Conservation (phyloP, 2,888 invertebrate species). For the Busseola fusca region DNA sequence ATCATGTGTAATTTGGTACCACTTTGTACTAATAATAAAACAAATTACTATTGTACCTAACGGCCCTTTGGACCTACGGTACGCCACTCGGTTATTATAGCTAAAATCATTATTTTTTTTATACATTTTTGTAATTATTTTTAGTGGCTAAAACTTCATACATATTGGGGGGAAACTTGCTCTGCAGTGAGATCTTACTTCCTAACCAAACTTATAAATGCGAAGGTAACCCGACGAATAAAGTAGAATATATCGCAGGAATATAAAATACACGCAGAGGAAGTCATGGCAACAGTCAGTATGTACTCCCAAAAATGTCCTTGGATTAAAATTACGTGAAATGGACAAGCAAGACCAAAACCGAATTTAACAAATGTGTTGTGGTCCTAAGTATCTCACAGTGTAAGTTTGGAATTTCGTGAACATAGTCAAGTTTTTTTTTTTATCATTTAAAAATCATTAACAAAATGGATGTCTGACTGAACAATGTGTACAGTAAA, state of each 20-base stretch:
- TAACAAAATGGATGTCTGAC: not conserved
- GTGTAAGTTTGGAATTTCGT: not conserved
- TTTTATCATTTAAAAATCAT: not conserved
- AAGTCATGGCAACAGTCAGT: not conserved
- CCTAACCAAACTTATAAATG: not conserved
- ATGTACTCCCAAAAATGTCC: not conserved
- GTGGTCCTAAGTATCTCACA: not conserved
- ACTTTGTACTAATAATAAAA: constrained; percentile 86
- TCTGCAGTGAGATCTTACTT: not conserved
- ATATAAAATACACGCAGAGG: not conserved
- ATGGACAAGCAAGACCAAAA: not conserved
- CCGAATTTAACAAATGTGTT: not conserved
- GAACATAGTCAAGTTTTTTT: not conserved
- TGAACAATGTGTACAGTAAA: constrained; percentile 5
- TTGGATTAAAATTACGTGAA: not conserved
- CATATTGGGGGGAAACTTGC: not conserved
- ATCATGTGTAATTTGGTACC: constrained; percentile 87
- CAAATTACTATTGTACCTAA: constrained; percentile 75
- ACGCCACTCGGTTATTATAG: constrained; percentile 37
- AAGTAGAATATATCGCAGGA: not conserved
- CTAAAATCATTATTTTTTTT: not conserved
- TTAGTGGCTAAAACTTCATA: not conserved
- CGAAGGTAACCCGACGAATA: not conserved
- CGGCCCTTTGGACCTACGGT: constrained; percentile 45
- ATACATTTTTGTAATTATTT: constrained; percentile 1